phyloP scores from a whole-genome alignment of 2,797 vertebrate species.

The Smutsia gigantea region DNA sequence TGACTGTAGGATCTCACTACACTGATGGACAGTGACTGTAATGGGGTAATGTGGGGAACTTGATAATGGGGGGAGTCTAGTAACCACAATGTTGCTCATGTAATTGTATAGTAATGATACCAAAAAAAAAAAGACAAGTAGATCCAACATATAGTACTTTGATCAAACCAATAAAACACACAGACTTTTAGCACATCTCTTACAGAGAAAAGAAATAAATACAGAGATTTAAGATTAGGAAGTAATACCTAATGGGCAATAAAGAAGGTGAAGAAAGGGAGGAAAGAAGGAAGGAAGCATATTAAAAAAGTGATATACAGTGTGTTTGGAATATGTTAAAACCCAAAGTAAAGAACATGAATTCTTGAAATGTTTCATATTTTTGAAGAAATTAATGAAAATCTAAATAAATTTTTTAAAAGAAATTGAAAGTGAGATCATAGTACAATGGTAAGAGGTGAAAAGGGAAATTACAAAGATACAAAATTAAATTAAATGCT shows the following conservation, averaged over 20 bases:
- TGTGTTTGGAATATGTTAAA: neutral
- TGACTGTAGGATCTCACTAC: no score
- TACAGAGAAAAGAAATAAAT: neutral
- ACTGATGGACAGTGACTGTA: no score
- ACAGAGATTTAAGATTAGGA: neutral
- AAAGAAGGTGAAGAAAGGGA: neutral
- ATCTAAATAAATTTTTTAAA: neutral
- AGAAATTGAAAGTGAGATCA: neutral
- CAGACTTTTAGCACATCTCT: neutral
- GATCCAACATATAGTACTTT: neutral
- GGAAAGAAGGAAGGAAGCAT: neutral
- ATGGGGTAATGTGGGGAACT: no score
- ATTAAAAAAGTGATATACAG: neutral
- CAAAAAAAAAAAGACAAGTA: neutral
- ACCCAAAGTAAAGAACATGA: neutral
- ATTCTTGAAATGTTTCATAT: neutral
- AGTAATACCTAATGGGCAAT: neutral
- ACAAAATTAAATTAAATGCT: neutral
- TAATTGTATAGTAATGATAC: no score
- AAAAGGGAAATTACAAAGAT: neutral
- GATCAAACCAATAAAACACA: neutral
- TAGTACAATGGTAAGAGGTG: neutral
- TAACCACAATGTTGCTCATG: no score
- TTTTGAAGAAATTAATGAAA: neutral
- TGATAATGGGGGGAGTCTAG: no score